Evolutionary conservation across 2,113 vertebrate species (phyloP).

Genomic region (Ursus arctos): DNA sequence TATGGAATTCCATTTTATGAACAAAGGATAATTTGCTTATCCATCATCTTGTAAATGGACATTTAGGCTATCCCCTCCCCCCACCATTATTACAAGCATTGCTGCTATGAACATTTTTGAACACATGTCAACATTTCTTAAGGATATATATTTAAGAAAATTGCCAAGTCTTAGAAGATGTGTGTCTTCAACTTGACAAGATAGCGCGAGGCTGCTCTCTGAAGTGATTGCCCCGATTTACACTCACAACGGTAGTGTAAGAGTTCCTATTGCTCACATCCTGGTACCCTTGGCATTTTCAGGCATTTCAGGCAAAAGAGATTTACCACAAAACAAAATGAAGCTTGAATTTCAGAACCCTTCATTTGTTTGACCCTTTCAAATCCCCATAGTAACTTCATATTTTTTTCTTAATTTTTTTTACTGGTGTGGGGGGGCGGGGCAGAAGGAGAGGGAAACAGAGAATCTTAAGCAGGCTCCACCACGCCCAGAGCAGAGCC

Average conservation of each 20-base stretch:
- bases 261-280: not conserved
- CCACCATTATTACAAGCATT: not conserved
- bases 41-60: not conserved
- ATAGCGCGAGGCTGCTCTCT: not conserved
- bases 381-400: not conserved
- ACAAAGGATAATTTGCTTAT: conserved; percentile 5
- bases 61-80: not conserved
- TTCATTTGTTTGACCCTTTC: not conserved
- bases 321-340: conserved; percentile 13
- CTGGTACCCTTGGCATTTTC: not conserved
- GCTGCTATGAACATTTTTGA: not conserved
- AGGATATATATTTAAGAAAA: not conserved
- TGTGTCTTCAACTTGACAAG: not conserved
- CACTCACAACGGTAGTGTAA: not conserved
- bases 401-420: not conserved
- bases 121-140: not conserved
- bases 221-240: not conserved
- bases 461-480: not conserved
- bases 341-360: not conserved
- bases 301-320: not conserved
- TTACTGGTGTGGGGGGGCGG: not conserved
- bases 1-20: not conserved
- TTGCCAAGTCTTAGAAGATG: not conserved
- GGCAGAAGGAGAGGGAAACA: not conserved
- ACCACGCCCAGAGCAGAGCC: not conserved